Conservation (phyloP, 2,888 invertebrate species). For the Eupeodes latifasciatus region DNA sequence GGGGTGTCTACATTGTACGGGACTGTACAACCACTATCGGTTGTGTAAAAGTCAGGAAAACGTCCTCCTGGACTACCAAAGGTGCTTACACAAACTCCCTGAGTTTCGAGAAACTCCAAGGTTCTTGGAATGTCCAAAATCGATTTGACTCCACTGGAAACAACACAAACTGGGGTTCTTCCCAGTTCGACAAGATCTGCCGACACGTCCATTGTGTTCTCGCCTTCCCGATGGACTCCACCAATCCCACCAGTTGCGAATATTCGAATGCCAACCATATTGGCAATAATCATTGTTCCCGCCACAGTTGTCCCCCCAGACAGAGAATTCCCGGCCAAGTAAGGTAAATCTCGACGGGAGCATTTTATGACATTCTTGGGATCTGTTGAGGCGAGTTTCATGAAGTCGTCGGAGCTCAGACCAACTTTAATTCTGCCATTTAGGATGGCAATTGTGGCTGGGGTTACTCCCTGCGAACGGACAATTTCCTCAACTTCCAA, state of each 20-base stretch:
- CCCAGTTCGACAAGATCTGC: constrained; percentile 97
- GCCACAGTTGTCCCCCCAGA: constrained; percentile 98
- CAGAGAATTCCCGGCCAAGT: constrained; percentile 87
- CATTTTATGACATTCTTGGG: constrained; percentile 88
- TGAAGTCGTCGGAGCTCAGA: constrained; percentile 87
- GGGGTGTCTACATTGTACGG: constrained; percentile 89
- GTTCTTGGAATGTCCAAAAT: constrained; percentile 98
- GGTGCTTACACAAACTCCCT: constrained; percentile 95
- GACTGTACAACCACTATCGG: constrained; percentile 89
- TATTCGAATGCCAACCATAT: constrained; percentile 92
- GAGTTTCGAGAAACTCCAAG: constrained; percentile 97
- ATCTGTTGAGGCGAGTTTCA: constrained; percentile 86
- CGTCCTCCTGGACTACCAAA: constrained; percentile 87
- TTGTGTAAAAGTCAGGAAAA: constrained; percentile 98
- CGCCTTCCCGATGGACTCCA: constrained; percentile 96
- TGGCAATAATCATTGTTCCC: constrained; percentile 94
- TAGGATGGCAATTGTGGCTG: constrained; percentile 96
- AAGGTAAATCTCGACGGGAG: constrained; percentile 94
- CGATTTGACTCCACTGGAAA: constrained; percentile 98
- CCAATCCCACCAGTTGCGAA: constrained; percentile 96
- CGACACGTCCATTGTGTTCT: constrained; percentile 95
- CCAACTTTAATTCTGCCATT: constrained; percentile 94
- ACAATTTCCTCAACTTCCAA: constrained; percentile 91
- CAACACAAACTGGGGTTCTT: constrained; percentile 93
- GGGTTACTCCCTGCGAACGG: constrained; percentile 90